Evolutionary conservation across 2,113 vertebrate species (phyloP).

Genomic region (Cavia porcellus): DNA sequence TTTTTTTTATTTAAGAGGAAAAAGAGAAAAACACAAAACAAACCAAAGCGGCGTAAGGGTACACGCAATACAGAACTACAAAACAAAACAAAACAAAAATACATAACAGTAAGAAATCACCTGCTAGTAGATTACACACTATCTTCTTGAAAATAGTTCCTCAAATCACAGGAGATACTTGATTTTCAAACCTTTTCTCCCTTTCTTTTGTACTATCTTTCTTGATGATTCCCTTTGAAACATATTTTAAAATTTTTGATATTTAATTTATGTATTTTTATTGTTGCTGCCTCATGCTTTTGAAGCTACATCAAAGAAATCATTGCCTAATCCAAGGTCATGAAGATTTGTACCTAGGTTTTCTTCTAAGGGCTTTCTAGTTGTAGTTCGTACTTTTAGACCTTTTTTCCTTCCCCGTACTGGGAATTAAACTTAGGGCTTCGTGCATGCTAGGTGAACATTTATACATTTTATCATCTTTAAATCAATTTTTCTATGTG

Average conservation of each 20-base stretch:
- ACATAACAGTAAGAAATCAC: no score
- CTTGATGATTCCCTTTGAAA: not conserved
- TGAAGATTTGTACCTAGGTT: not conserved
- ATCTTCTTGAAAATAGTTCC: no score
- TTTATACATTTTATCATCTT: not conserved
- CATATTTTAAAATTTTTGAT: slow-evolving; percentile 5
- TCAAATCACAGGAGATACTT: no score
- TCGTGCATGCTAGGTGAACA: not conserved
- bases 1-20: no score
- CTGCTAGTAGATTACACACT: no score
- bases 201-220: not conserved
- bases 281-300: not conserved
- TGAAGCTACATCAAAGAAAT: not conserved
- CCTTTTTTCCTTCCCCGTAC: not conserved
- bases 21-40: no score
- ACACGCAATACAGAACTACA: no score
- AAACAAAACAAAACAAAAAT: no score
- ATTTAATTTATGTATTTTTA: not conserved
- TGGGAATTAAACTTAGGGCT: not conserved
- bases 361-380: slow-evolving; percentile 25
- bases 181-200: slow-evolving; percentile 18
- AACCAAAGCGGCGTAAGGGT: no score
- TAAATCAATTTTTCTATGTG: not conserved
- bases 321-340: not conserved
- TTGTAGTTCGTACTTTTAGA: not conserved